Base-by-base conservation (phyloP, 2,888 invertebrate species). In the Drosophila leonis region DNA sequence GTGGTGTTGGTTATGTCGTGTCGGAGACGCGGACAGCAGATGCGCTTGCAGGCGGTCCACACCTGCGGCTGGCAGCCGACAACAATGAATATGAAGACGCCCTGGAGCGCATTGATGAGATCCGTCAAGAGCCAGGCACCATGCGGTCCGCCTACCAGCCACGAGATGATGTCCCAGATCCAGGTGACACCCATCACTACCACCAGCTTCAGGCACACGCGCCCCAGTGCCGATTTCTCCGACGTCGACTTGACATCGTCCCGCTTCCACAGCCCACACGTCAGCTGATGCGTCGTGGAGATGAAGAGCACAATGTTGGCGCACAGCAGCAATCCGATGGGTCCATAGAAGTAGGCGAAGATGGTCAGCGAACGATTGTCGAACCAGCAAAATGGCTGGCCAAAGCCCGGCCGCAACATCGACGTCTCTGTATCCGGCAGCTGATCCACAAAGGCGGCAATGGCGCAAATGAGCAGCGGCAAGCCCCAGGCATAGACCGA, bases 11-110 rank as follows among this genome's bases (percentile, higher is more conserved):
- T 92, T 80, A 94, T 94, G 75, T 94, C 93, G 76, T 94, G 93
- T 35, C 94, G 93, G 67, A 94, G 93, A 73, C 94, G 94, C 78
- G 94, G 94, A 85, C 95, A 95, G 94, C 95, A 95, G 78, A 95
- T 93, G 65, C 96, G 93, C 90, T 95, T 95, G 37, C 95, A 93
- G 46, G 96, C 95, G 33, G 95, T 94, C 94, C 96, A 94, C 87
- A 96, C 96, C 94, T 97, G 97, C 66, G 97, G 97, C 94, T 97
- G 97, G 92, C 97, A 97, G 57, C 97, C 97, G 82, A 97, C 97
- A 78, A 97, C 97, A 90, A 97, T 95, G 93, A 97, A 98, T 90
- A 97, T 97, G 92, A 97, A 95, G 62, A 97, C 96, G 78, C 98
- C 98, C 93, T 97, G 97, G 83, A 97, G 94, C 77, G 97, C 96